These are phyloP conservation scores for Pseudonaja textilis DNA, from an alignment of 2,113 vertebrate species.

Conservation along the genomic window DNA sequence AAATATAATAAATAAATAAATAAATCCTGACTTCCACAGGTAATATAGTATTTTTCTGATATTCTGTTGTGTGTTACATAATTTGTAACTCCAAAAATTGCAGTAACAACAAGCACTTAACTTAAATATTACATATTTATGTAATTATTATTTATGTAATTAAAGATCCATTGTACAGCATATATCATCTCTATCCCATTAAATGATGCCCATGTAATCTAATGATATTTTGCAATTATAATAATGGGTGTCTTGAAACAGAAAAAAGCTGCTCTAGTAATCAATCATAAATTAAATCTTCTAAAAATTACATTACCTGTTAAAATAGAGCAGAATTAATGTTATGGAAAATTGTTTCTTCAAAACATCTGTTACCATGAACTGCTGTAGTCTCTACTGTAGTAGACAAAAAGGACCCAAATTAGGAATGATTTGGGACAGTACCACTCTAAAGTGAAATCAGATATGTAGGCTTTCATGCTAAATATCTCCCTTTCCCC, in stretches of 20 bases:
- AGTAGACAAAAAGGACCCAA: background rate
- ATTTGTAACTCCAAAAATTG: background rate
- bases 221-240: background rate
- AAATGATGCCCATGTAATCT: background rate
- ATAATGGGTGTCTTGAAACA: background rate
- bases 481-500: background rate
- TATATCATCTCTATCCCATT: background rate
- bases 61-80: background rate
- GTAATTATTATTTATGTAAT: background rate
- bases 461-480: background rate
- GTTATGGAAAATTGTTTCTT: background rate
- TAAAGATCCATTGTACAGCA: background rate
- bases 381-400: background rate
- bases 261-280: background rate
- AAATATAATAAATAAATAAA: background rate
- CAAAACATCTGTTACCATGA: background rate
- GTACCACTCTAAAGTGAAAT: too few relatives aligned
- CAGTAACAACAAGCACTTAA: background rate
- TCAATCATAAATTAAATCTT: background rate
- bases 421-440: background rate
- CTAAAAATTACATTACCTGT: background rate
- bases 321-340: background rate
- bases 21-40: background rate
- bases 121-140: background rate
- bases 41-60: background rate